phyloP scores from a whole-genome alignment of 2,113 vertebrate genomes.

The Dissostichus mawsoni region DNA sequence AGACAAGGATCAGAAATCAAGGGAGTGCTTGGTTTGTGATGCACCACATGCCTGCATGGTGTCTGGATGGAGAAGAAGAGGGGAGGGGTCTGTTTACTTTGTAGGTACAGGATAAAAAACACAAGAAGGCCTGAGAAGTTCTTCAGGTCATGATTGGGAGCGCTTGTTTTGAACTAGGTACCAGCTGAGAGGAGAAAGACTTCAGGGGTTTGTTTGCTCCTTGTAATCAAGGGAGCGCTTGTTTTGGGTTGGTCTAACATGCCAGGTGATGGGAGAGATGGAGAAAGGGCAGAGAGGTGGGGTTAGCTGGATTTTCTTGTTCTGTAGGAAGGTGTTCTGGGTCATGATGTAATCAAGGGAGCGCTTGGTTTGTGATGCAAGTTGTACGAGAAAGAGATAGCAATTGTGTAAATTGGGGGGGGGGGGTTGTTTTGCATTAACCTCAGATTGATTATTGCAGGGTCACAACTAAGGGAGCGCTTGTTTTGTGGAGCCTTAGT shows the following conservation, averaged over 20 bases:
- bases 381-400: no score
- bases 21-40: not conserved
- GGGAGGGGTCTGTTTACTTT: not conserved
- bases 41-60: not conserved
- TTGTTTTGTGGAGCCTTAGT: no score
- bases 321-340: not conserved
- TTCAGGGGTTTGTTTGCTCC: no score
- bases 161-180: no score
- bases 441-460: no score
- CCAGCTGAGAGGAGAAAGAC: no score
- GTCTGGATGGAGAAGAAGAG: not conserved
- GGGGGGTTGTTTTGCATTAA: no score
- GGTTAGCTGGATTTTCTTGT: not conserved
- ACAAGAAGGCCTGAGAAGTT: not conserved
- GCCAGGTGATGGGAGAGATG: not conserved
- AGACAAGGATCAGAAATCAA: not conserved
- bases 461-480: no score
- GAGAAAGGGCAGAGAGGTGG: not conserved
- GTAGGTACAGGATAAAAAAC: not conserved
- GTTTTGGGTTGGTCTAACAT: not conserved
- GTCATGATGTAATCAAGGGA: not conserved
- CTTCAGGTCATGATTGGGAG: not conserved
- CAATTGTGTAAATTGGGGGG: no score
- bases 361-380: slow-evolving; percentile 18
- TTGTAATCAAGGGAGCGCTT: not conserved